Evolutionary conservation across 2,113 vertebrate species (phyloP).

Genomic region (Telmatochromis sp.): DNA sequence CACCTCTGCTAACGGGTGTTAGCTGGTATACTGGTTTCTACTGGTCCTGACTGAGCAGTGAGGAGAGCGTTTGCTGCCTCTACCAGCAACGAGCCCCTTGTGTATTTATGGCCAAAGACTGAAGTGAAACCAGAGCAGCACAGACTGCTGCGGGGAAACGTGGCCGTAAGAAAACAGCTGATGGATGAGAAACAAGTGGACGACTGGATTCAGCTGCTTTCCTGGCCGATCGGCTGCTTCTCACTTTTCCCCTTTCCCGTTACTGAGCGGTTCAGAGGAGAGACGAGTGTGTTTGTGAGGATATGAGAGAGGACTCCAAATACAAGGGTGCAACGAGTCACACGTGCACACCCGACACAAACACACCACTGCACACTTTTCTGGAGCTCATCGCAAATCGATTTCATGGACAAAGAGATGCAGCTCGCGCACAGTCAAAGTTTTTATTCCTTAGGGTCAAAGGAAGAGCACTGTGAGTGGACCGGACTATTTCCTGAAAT

Average conservation of each 20-base stretch:
- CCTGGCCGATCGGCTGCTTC: not conserved
- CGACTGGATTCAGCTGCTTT: not conserved
- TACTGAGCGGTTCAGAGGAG: conserved; percentile 42
- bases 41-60: not conserved
- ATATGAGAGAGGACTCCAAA: not conserved
- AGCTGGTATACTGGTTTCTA: not conserved
- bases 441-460: conserved; percentile 16
- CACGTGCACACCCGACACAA: not conserved
- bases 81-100: not conserved
- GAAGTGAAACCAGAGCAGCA: conserved; percentile 17
- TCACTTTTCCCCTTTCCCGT: not conserved
- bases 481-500: not conserved
- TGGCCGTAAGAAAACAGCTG: not conserved
- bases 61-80: not conserved
- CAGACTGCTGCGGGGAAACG: not conserved
- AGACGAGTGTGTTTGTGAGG: not conserved
- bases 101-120: not conserved
- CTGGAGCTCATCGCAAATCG: not conserved
- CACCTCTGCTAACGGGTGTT: not conserved
- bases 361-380: conserved; percentile 10
- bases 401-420: conserved; percentile 18
- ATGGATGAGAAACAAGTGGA: not conserved
- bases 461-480: not conserved
- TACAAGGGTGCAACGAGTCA: not conserved
- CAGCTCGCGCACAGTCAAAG: conserved; percentile 19